A percentile compares a stretch with the other conserved stretches of the same genome.
Evolutionary conservation across 2,888 invertebrate species (phyloP).

Genomic region (Noctua janthina): DNA sequence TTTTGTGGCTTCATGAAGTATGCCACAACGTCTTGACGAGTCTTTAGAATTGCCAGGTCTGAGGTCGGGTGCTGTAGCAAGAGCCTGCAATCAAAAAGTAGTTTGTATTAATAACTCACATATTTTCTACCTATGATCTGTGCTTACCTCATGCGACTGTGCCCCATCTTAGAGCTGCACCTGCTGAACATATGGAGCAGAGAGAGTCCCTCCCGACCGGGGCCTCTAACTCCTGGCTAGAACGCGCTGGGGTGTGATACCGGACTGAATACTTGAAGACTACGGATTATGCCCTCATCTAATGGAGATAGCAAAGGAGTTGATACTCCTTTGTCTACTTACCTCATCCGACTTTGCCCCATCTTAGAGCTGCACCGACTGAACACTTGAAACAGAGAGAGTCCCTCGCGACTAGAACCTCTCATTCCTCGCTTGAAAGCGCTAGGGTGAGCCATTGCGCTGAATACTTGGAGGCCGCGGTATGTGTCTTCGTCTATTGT

Average conservation of each 20-base stretch:
- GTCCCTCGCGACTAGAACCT: slow-evolving; percentile 91
- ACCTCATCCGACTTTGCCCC: slow-evolving; percentile 92
- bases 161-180: slow-evolving; percentile 93
- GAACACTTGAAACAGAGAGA: slow-evolving; percentile 93
- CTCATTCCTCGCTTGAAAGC: slow-evolving; percentile 92
- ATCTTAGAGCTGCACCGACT: slow-evolving; percentile 93
- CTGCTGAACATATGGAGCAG: slow-evolving; percentile 93
- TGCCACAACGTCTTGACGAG: slow-evolving; percentile 92
- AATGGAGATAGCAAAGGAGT: slow-evolving; percentile 77
- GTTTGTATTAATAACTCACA: background rate
- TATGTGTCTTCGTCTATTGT: slow-evolving; percentile 93
- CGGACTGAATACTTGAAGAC: slow-evolving; percentile 94
- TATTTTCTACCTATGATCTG: background rate
- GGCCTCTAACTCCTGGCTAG: slow-evolving; percentile 91
- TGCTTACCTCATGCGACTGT: slow-evolving; percentile 91
- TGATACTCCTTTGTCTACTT: slow-evolving; percentile 26
- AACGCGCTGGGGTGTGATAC: slow-evolving; percentile 94
- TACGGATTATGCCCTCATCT: slow-evolving; percentile 93
- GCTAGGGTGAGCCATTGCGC: slow-evolving; percentile 93
- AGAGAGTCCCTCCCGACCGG: slow-evolving; percentile 92
- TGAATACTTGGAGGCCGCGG: slow-evolving; percentile 94
- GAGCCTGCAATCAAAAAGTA: slow-evolving; percentile 83
- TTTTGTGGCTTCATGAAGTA: slow-evolving; percentile 92
- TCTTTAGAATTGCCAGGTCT: slow-evolving; percentile 90
- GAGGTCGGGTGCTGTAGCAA: slow-evolving; percentile 93